These are phyloP conservation scores for Zaprionus kolodkinae DNA, from an alignment of 1,140 invertebrate genomes.

Conservation along the genomic window DNA sequence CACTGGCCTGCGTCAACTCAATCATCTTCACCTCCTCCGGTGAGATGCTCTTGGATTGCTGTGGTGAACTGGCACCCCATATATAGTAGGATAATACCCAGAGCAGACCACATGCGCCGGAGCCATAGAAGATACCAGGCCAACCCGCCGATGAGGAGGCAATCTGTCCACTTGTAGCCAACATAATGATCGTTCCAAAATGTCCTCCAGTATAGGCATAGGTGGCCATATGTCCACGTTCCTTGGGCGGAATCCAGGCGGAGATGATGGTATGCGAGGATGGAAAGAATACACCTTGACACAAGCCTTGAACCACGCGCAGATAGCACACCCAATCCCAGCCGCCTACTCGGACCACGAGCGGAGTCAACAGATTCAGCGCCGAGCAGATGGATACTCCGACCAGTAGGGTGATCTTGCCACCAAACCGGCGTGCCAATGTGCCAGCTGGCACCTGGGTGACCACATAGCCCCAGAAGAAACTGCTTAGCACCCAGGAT, in stretches of 20 bases:
- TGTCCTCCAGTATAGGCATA: slow-evolving; percentile 87
- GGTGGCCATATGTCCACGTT: slow-evolving; percentile 85
- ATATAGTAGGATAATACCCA: slow-evolving; percentile 85
- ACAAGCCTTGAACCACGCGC: slow-evolving; percentile 90
- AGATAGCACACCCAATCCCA: slow-evolving; percentile 86
- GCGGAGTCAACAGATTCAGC: slow-evolving; percentile 84
- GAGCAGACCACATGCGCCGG: slow-evolving; percentile 86
- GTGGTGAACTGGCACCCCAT: slow-evolving; percentile 88
- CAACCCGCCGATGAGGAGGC: slow-evolving; percentile 88
- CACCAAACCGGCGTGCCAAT: slow-evolving; percentile 87
- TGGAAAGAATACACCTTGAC: slow-evolving; percentile 91
- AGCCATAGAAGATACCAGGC: slow-evolving; percentile 91
- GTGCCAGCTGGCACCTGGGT: slow-evolving; percentile 88
- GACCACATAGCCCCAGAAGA: slow-evolving; percentile 86
- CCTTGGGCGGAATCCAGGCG: slow-evolving; percentile 88
- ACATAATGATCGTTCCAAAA: slow-evolving; percentile 89
- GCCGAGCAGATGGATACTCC: slow-evolving; percentile 71
- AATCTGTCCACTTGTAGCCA: slow-evolving; percentile 86
- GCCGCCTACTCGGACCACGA: slow-evolving; percentile 77
- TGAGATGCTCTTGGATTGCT: slow-evolving; percentile 86
- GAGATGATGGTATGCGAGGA: slow-evolving; percentile 90
- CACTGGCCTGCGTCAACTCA: slow-evolving; percentile 24
- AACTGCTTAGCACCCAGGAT: slow-evolving; percentile 86
- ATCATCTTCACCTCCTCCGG: slow-evolving; percentile 61
- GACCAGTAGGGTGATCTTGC: slow-evolving; percentile 82